Conservation (phyloP, 2,888 invertebrate species). For the Cosmorhoe ocellata region DNA sequence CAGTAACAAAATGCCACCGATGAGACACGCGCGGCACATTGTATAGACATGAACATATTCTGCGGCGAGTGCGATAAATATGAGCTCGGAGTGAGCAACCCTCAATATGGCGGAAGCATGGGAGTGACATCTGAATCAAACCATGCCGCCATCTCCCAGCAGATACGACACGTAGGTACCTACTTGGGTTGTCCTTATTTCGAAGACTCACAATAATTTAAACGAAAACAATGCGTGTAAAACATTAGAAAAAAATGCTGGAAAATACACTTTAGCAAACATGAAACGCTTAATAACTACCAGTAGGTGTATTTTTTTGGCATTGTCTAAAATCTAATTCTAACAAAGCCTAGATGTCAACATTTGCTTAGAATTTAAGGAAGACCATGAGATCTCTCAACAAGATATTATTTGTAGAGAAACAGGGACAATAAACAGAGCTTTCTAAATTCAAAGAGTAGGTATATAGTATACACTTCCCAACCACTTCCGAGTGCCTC, state of each 20-base stretch:
- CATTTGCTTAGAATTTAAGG: not conserved
- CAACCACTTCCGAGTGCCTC: slow-evolving; percentile 9
- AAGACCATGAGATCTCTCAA: not conserved
- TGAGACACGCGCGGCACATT: slow-evolving; percentile 12
- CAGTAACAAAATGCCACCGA: slow-evolving; percentile 8
- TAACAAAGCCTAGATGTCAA: too few species aligned
- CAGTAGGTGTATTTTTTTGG: too few species aligned
- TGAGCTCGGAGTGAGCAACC: slow-evolving; percentile 36
- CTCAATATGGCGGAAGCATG: slow-evolving; percentile 46
- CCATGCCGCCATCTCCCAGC: slow-evolving; percentile 32
- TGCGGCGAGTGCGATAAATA: slow-evolving; percentile 32
- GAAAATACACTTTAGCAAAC: not conserved
- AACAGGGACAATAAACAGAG: slow-evolving; percentile 5
- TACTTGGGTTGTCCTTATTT: slow-evolving; percentile 28
- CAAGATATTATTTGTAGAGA: not conserved
- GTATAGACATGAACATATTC: slow-evolving; percentile 22
- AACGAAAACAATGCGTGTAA: slow-evolving; percentile 4
- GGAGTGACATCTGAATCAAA: slow-evolving; percentile 57
- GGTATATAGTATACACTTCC: slow-evolving; percentile 2
- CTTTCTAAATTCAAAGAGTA: slow-evolving; percentile 3
- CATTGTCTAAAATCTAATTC: too few species aligned
- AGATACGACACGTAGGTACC: slow-evolving; percentile 35
- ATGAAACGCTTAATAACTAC: not conserved
- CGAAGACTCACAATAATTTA: slow-evolving; percentile 4
- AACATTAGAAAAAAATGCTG: not conserved